Evolutionary conservation across 2,113 vertebrate species (phyloP).

Genomic region (Brachyhypopomus gauderio): DNA sequence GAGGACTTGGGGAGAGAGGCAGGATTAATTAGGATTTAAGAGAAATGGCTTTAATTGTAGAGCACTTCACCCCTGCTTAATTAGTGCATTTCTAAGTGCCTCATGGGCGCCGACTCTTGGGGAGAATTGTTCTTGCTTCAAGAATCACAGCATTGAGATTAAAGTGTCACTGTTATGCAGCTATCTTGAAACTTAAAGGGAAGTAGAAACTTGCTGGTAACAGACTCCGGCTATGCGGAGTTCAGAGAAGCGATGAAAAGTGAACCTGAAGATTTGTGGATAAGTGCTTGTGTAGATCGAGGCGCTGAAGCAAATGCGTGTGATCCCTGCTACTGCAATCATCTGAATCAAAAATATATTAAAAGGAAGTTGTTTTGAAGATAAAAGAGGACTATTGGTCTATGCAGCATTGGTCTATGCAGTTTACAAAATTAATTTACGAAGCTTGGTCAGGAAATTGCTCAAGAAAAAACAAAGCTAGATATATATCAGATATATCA

Average conservation of each 20-base stretch:
- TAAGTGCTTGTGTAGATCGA: neutral
- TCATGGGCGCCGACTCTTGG: conserved; percentile 56
- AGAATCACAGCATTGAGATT: conserved; percentile 37
- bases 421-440: too few relatives aligned
- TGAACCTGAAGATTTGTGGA: conserved; percentile 1
- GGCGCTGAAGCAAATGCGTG: too few relatives aligned
- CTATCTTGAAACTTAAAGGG: conserved; percentile 43
- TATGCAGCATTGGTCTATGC: neutral
- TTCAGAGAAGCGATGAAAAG: neutral
- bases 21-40: conserved; percentile 61
- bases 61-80: conserved; percentile 56
- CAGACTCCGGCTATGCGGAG: neutral
- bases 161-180: conserved; percentile 48
- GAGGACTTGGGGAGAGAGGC: conserved; percentile 28
- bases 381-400: neutral
- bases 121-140: conserved; percentile 56
- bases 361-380: neutral
- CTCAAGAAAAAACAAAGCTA: neutral
- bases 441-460: too few relatives aligned
- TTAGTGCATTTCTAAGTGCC: conserved; percentile 64
- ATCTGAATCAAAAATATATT: neutral
- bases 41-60: conserved; percentile 60
- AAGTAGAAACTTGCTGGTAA: conserved; percentile 36
- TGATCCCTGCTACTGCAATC: neutral
- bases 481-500: neutral